phyloP scores from a whole-genome alignment of 2,113 vertebrate genomes.

The Motacilla alba region DNA sequence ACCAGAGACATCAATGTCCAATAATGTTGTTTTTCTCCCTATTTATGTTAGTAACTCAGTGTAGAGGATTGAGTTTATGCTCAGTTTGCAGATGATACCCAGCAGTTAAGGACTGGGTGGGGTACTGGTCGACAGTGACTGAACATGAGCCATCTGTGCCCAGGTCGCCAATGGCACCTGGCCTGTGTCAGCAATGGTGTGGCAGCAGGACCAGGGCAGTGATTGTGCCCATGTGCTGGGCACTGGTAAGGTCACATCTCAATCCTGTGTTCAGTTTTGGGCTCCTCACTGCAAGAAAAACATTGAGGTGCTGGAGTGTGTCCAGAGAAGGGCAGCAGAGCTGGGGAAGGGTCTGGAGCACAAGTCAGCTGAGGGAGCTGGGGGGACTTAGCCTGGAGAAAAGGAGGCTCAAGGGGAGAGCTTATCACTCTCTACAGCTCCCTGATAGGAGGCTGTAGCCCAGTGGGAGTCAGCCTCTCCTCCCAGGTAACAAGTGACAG shows the following conservation, averaged over 20 bases:
- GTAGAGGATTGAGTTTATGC: background rate
- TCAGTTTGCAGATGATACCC: background rate
- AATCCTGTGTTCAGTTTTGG: background rate
- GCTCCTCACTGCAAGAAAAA: rapidly evolving
- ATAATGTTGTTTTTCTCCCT: background rate
- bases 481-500: background rate
- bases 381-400: background rate
- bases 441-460: background rate
- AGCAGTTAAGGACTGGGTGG: background rate
- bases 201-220: background rate
- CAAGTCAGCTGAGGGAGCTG: background rate
- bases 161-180: background rate
- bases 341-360: background rate
- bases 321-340: rapidly evolving
- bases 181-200: background rate
- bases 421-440: rapidly evolving
- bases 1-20: background rate
- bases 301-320: rapidly evolving
- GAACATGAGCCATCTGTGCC: background rate
- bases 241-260: background rate
- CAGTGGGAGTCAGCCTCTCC: background rate
- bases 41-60: background rate
- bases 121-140: rapidly evolving
- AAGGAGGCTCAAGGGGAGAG: rapidly evolving
- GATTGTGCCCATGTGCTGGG: background rate